Percentiles rank a stretch among this genome's conserved stretches.
These are phyloP conservation scores for Silvanus unidentatus DNA, from an alignment of 2,888 invertebrate genomes.

Conservation along the genomic window DNA sequence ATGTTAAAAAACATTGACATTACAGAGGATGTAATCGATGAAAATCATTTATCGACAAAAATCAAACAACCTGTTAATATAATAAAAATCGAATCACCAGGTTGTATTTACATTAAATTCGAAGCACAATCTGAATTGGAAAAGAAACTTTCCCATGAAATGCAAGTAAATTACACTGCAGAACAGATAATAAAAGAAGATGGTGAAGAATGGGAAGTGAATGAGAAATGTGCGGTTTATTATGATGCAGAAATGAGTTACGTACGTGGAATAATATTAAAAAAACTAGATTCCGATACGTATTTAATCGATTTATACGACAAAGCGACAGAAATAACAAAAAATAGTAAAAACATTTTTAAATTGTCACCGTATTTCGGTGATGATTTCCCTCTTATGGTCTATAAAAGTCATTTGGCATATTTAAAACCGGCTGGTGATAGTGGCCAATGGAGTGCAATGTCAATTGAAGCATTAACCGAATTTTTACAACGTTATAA, in stretches of 20 bases:
- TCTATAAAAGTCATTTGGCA: conserved; percentile 62
- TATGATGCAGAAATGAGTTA: conserved; percentile 50
- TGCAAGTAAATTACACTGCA: conserved; percentile 28
- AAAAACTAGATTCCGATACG: conserved; percentile 43
- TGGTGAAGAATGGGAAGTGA: conserved; percentile 18
- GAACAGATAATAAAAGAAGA: conserved; percentile 13
- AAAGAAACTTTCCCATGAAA: conserved; percentile 23
- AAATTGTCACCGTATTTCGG: conserved; percentile 40
- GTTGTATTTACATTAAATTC: conserved; percentile 43
- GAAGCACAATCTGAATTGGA: conserved; percentile 31
- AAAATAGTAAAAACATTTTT: conserved; percentile 48
- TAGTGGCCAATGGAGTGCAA: conserved; percentile 53
- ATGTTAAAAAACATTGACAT: conserved; percentile 25
- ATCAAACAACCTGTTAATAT: conserved; percentile 29
- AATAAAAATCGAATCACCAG: conserved; percentile 32
- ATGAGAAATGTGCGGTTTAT: conserved; percentile 45
- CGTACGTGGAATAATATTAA: conserved; percentile 60
- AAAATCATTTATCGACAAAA: conserved; percentile 10
- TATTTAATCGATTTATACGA: conserved; percentile 61
- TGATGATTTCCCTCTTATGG: conserved; percentile 49
- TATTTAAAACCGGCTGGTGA: conserved; percentile 66
- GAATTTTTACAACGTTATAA: no score
- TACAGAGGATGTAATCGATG: conserved; percentile 22
- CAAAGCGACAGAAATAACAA: conserved; percentile 52
- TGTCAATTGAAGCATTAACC: conserved; percentile 52